These are phyloP conservation scores for Drosophila atripex DNA, from an alignment of 2,888 invertebrate species.

Conservation along the genomic window DNA sequence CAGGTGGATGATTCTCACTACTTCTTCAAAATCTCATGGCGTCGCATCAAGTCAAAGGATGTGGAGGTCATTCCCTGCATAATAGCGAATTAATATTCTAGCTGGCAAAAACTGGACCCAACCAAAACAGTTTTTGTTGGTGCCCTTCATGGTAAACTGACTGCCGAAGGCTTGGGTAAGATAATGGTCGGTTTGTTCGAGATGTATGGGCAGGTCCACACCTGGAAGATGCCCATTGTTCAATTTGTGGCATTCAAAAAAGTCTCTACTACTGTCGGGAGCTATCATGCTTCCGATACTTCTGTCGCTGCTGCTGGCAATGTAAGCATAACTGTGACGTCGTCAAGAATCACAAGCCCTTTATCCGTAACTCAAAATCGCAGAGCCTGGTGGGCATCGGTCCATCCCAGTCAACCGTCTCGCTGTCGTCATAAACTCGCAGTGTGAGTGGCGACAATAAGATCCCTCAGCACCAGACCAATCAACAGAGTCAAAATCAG, in stretches of 20 bases:
- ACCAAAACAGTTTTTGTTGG: constrained; percentile 98
- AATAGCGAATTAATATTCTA: constrained; percentile 93
- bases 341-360: constrained; percentile 89
- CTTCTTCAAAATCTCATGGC: constrained; percentile 95
- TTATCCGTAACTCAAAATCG: constrained; percentile 90
- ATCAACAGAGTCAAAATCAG: constrained; percentile 15
- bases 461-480: constrained; percentile 24
- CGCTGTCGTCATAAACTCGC: constrained; percentile 59
- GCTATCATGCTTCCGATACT: constrained; percentile 95
- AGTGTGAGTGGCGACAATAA: constrained; percentile 48
- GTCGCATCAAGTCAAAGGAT: constrained; percentile 95
- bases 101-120: constrained; percentile 93
- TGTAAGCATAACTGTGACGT: constrained; percentile 92
- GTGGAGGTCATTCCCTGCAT: constrained; percentile 99
- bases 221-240: constrained; percentile 97
- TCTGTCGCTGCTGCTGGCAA: constrained; percentile 97
- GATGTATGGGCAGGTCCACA: constrained; percentile 99
- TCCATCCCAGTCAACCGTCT: constrained; percentile 73
- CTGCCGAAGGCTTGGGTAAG: constrained; percentile 94
- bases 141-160: constrained; percentile 96
- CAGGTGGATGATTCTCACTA: constrained; percentile 88
- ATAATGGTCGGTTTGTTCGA: constrained; percentile 98
- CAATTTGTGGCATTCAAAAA: constrained; percentile 93
- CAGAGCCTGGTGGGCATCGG: constrained; percentile 83
- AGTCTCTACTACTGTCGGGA: constrained; percentile 99